These are phyloP conservation scores for Heterodera filipjevi DNA, from an alignment of 2,888 invertebrate species.

Conservation along the genomic window DNA sequence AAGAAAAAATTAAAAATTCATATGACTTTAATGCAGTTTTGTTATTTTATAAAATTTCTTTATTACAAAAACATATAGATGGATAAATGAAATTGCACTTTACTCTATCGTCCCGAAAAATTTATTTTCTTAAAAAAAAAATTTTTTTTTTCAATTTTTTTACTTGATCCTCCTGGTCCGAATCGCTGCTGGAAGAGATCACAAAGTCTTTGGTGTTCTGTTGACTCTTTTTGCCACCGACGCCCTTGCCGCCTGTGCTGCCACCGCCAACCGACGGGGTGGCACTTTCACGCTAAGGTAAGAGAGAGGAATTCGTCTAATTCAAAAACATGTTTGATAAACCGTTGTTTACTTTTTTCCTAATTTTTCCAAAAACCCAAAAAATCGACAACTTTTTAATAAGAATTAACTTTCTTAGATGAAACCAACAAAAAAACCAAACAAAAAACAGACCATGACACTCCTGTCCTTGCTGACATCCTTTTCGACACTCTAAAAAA, in stretches of 20 bases:
- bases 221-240: conserved; percentile 2
- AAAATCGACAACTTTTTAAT: too few species aligned
- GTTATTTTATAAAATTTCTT: too few species aligned
- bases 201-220: conserved; percentile 29
- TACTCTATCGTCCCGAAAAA: too few species aligned
- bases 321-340: too few species aligned
- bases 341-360: too few species aligned
- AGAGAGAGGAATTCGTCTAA: too few species aligned
- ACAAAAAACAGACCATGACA: neutral
- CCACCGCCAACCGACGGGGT: neutral
- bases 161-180: conserved; percentile 19
- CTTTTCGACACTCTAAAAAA: conserved; percentile 26
- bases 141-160: neutral
- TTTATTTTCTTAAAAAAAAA: too few species aligned
- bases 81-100: too few species aligned
- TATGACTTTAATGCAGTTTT: neutral
- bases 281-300: neutral
- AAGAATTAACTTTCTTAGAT: too few species aligned
- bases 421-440: too few species aligned
- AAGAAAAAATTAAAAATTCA: conserved; percentile 1
- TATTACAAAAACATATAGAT: too few species aligned
- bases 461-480: conserved; percentile 10
- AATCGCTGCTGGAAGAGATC: conserved; percentile 30
- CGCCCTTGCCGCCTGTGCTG: neutral
- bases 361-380: neutral